A percentile compares a stretch with the other conserved stretches of the same genome.
phyloP scores from a whole-genome alignment of 2,797 vertebrate species.

The Micropoecilia bifurca region DNA sequence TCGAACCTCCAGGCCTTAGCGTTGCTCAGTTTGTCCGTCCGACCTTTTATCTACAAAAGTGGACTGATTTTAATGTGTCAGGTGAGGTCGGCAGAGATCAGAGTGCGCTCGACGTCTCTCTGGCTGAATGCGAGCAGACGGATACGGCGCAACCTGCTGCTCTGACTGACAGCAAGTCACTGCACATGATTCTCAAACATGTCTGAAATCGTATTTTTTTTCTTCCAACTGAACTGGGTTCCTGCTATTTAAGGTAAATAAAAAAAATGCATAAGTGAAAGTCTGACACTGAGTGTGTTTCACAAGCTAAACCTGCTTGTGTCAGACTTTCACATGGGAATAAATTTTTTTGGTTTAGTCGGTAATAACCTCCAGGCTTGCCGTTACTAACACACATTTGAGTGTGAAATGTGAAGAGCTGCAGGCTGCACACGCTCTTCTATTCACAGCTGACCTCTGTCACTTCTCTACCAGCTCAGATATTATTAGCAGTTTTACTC shows the following conservation, averaged over 20 bases:
- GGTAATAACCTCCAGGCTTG: slow-evolving; percentile 33
- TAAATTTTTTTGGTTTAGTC: background rate
- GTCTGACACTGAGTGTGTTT: slow-evolving; percentile 38
- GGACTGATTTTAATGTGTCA: slow-evolving; percentile 1
- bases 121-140: slow-evolving; percentile 52
- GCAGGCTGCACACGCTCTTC: slow-evolving; percentile 42
- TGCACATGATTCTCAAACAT: slow-evolving; percentile 41
- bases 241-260: slow-evolving; percentile 22
- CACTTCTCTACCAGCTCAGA: background rate
- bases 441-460: background rate
- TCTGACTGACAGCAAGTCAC: slow-evolving; percentile 49
- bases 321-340: slow-evolving; percentile 36
- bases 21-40: slow-evolving; percentile 1
- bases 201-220: background rate
- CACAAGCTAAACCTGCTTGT: slow-evolving; percentile 11
- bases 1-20: background rate
- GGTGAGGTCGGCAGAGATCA: slow-evolving; percentile 16
- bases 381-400: slow-evolving; percentile 56
- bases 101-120: slow-evolving; percentile 36
- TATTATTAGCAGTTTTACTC: background rate
- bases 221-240: slow-evolving; percentile 5
- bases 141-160: slow-evolving; percentile 9
- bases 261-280: slow-evolving; percentile 12
- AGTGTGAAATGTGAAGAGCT: slow-evolving; percentile 42
- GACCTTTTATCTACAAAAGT: slow-evolving; percentile 11